phyloP scores from a whole-genome alignment of 2,888 invertebrate genomes.

The Latheticus oryzae region DNA sequence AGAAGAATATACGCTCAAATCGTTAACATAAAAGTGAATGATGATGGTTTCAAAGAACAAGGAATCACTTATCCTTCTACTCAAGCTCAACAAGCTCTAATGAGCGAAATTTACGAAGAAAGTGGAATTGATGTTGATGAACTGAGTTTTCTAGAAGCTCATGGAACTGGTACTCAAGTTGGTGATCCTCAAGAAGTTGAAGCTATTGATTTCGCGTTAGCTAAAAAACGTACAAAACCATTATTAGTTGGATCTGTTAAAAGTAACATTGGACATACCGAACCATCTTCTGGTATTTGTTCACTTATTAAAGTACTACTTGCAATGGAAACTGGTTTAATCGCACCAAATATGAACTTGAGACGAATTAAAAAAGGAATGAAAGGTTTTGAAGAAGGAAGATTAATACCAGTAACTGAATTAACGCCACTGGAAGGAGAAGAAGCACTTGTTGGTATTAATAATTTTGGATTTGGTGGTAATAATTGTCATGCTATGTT shows the following conservation, averaged over 20 bases:
- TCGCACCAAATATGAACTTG: slow-evolving; percentile 80
- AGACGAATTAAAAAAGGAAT: slow-evolving; percentile 68
- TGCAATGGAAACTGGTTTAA: slow-evolving; percentile 73
- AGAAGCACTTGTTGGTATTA: slow-evolving; percentile 65
- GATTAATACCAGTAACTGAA: slow-evolving; percentile 67
- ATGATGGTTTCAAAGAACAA: slow-evolving; percentile 57
- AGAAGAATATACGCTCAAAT: slow-evolving; percentile 68
- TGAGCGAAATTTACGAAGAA: slow-evolving; percentile 74
- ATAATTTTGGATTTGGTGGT: slow-evolving; percentile 94
- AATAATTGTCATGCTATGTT: slow-evolving; percentile 81
- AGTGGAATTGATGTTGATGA: slow-evolving; percentile 76
- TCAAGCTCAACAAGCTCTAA: slow-evolving; percentile 71
- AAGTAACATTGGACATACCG: slow-evolving; percentile 93
- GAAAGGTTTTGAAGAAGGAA: slow-evolving; percentile 67
- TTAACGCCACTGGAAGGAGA: slow-evolving; percentile 65
- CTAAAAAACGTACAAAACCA: slow-evolving; percentile 76
- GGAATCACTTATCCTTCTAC: slow-evolving; percentile 59
- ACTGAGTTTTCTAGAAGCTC: slow-evolving; percentile 86
- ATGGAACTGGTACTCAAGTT: slow-evolving; percentile 75
- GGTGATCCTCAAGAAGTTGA: slow-evolving; percentile 93
- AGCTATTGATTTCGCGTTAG: slow-evolving; percentile 84
- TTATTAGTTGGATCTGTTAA: slow-evolving; percentile 90
- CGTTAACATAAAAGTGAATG: slow-evolving; percentile 56
- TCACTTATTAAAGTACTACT: slow-evolving; percentile 72
- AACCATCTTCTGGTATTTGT: slow-evolving; percentile 85